Evolutionary conservation across 2,113 vertebrate genomes (phyloP).

Genomic region (Eulacestoma nigropectus): DNA sequence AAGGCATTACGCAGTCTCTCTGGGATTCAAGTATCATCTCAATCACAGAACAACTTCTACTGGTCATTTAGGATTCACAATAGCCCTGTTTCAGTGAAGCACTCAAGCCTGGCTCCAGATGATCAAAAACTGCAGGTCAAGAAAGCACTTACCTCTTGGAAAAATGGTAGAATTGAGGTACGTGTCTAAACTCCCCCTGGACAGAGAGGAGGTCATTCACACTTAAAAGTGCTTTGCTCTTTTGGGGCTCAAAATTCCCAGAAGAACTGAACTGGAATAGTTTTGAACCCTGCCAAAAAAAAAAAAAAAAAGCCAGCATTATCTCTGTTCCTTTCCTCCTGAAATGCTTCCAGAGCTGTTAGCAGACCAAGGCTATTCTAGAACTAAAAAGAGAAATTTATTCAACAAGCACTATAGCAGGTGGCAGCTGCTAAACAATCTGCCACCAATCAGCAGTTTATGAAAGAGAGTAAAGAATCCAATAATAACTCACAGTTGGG

Average conservation of each 20-base stretch:
- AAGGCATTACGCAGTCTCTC: not conserved
- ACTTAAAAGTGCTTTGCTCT: not conserved
- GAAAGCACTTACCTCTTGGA: not conserved
- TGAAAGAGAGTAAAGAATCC: constrained; percentile 66
- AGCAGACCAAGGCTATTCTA: constrained; percentile 43
- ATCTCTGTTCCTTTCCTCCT: not conserved
- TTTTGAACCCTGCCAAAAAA: not conserved
- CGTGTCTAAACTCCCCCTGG: not conserved
- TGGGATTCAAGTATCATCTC: not conserved
- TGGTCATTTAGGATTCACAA: not conserved
- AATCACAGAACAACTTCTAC: not conserved
- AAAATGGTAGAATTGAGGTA: not conserved
- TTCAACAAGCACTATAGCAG: constrained; percentile 63
- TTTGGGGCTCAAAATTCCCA: not conserved
- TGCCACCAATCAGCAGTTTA: constrained; percentile 70
- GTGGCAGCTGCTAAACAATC: constrained; percentile 69
- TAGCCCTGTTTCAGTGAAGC: not conserved
- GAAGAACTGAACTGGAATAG: not conserved
- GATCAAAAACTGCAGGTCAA: not conserved
- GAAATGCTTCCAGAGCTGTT: constrained; percentile 3
- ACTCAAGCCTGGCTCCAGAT: not conserved
- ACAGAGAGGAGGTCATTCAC: not conserved
- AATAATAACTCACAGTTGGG: constrained; percentile 60
- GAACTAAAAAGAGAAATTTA: constrained; percentile 59
- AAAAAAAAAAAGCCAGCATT: not conserved